Percentiles rank a stretch among this genome's conserved stretches.
These are phyloP conservation scores for Salarias fasciatus DNA, from an alignment of 2,797 vertebrate species.

Conservation along the genomic window DNA sequence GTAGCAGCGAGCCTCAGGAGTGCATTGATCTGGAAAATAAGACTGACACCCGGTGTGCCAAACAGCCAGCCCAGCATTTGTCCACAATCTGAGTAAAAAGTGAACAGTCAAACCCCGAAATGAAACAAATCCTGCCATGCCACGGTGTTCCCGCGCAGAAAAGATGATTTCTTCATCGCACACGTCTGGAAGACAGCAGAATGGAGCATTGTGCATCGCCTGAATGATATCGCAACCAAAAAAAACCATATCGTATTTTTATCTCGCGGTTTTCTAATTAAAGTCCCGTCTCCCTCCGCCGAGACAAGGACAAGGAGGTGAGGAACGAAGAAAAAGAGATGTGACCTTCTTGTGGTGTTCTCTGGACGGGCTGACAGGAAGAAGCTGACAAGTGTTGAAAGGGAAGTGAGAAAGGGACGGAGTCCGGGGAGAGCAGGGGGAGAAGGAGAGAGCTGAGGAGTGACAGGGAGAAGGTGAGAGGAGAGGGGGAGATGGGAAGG, in stretches of 20 bases:
- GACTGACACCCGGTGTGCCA: slow-evolving; percentile 53
- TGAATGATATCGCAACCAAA: slow-evolving; percentile 26
- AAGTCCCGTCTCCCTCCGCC: slow-evolving; percentile 48
- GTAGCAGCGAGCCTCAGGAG: slow-evolving; percentile 53
- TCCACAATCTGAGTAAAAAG: slow-evolving; percentile 34
- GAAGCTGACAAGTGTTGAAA: slow-evolving; percentile 78
- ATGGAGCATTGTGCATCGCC: slow-evolving; percentile 21
- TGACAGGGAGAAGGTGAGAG: slow-evolving; percentile 52
- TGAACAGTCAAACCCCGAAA: slow-evolving; percentile 45
- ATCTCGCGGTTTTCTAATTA: slow-evolving; percentile 61
- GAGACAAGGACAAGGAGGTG: slow-evolving; percentile 66
- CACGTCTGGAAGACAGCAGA: slow-evolving; percentile 5
- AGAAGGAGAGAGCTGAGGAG: slow-evolving; percentile 33
- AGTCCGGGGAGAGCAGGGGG: slow-evolving; percentile 31
- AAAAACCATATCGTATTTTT: slow-evolving; percentile 2
- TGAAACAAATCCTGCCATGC: slow-evolving; percentile 28
- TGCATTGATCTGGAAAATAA: slow-evolving; percentile 74
- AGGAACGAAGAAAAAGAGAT: slow-evolving; percentile 38
- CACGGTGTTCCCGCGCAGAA: slow-evolving; percentile 2
- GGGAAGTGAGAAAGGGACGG: slow-evolving; percentile 66
- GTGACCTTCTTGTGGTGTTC: slow-evolving; percentile 70
- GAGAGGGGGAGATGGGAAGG: slow-evolving; percentile 15
- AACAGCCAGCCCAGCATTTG: slow-evolving; percentile 47
- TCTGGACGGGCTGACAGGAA: slow-evolving; percentile 70
- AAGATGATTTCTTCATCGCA: slow-evolving; percentile 23